These are phyloP conservation scores for Pachyuromys duprasi DNA, from an alignment of 2,797 vertebrate genomes.

Conservation along the genomic window DNA sequence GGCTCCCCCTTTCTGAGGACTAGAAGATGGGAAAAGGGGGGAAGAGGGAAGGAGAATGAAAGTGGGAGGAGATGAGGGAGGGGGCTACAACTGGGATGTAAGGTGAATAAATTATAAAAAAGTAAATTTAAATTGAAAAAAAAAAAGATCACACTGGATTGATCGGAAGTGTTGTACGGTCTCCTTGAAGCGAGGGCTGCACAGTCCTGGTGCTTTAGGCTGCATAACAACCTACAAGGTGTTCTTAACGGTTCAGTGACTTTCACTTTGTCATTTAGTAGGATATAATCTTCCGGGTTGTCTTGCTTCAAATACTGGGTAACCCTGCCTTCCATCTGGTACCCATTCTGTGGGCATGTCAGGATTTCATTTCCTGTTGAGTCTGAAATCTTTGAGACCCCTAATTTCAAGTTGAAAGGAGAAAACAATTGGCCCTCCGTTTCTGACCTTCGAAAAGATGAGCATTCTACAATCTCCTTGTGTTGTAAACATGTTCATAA, in stretches of 20 bases:
- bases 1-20: no score
- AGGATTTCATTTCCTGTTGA: conserved; percentile 74
- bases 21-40: no score
- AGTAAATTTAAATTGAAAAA: no score
- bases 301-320: conserved; percentile 37
- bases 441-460: conserved; percentile 40
- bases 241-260: conserved; percentile 17
- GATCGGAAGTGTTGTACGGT: neutral
- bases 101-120: no score
- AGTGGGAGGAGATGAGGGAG: neutral
- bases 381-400: conserved; percentile 58
- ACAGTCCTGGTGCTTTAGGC: neutral
- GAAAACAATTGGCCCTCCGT: conserved; percentile 25
- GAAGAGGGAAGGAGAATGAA: no score
- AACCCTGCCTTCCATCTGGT: conserved; percentile 66
- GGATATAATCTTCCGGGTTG: conserved; percentile 55
- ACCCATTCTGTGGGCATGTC: conserved; percentile 61
- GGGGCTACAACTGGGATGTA: no score
- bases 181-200: neutral
- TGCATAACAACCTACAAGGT: neutral
- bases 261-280: conserved; percentile 57
- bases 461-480: conserved; percentile 22
- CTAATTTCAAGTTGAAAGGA: conserved; percentile 67
- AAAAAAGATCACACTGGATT: conserved; percentile 39
- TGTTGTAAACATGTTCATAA: conserved; percentile 45